These are phyloP conservation scores for Gymnoscopelus microlampas DNA, from an alignment of 2,797 vertebrate species.

Conservation along the genomic window DNA sequence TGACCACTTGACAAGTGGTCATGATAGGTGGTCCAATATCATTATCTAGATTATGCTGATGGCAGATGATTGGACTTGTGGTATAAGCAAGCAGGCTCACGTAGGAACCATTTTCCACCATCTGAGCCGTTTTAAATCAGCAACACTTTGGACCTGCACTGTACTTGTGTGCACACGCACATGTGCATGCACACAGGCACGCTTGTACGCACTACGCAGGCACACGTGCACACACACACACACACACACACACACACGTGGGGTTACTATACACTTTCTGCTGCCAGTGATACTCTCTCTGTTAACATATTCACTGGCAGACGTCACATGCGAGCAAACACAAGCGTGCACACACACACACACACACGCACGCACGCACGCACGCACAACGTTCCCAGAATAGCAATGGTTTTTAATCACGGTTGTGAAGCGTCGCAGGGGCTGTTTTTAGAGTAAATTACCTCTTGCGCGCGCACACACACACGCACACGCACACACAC, in stretches of 20 bases:
- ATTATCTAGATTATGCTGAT: constrained; percentile 40
- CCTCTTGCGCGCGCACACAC: constrained; percentile 55
- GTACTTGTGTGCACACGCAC: not conserved
- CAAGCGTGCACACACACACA: not conserved
- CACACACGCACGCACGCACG: constrained; percentile 17
- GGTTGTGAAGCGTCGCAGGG: constrained; percentile 61
- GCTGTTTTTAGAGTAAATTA: constrained; percentile 76
- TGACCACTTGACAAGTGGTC: not conserved
- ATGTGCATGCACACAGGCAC: not conserved
- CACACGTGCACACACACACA: constrained; percentile 2
- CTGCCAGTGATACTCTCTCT: too few species aligned
- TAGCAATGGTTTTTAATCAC: constrained; percentile 71
- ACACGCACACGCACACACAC: constrained; percentile 14
- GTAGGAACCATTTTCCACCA: constrained; percentile 17
- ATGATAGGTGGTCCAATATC: constrained; percentile 40
- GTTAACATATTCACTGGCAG: too few species aligned
- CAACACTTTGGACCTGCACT: not conserved
- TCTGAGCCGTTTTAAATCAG: constrained; percentile 34
- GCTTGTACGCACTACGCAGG: not conserved
- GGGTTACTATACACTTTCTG: not conserved
- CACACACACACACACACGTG: constrained; percentile 13
- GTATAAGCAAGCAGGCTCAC: constrained; percentile 14
- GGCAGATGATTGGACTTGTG: constrained; percentile 28
- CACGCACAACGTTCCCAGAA: constrained; percentile 56
- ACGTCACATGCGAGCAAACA: not conserved